Base-by-base conservation (phyloP, 1,140 invertebrate species). In the Cyclina sinensis region DNA sequence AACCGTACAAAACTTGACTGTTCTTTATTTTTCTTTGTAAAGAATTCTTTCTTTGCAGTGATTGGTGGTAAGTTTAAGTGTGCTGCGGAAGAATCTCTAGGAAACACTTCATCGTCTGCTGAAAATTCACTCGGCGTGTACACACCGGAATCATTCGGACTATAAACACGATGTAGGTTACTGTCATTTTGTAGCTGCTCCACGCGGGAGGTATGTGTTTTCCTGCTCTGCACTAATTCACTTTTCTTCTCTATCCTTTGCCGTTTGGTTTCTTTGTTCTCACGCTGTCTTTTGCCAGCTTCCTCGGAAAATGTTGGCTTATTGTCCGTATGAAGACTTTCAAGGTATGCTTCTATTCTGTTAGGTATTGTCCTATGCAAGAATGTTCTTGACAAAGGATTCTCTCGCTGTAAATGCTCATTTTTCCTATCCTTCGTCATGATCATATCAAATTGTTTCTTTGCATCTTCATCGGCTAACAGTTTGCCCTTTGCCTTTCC, bases 361-460 rank as follows among this genome's bases (percentile, higher is more conserved):
- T 78, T 48, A 7, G 74, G 74, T 30, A 35, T 30, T 57, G 48
- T 46, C 39, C n/a, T 57, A 27, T 37, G 27, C 0, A 62, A 48
- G 18, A 62, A 62, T 30, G 54, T 57, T 21, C 37, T 9, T 24
- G 70, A 62, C 2, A 78, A 21, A n/a, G 74, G 11, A 24, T 48
- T 59, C 43, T 78, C 70, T n/a, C 83, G 37, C 3, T 37, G 9
- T 27, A 74, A 21, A 27, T 1, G 57, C 21, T 48, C 18, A 43
- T 21, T 46, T n/a, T 68, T 65, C 37, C 73, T 54, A 39, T 57
- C 84, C 12, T 65, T 70, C 12, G 51, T 39, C 85, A 87, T 87
- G 14, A 87, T 87, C 59, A 30, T 32, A 78, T 87, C 54, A 35
- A 87, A 87, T 18, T 87, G 74, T n/a, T n/a, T 35, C 24, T 54